Conservation (phyloP, 2,888 invertebrate genomes). For the Electrophaes corylata region DNA sequence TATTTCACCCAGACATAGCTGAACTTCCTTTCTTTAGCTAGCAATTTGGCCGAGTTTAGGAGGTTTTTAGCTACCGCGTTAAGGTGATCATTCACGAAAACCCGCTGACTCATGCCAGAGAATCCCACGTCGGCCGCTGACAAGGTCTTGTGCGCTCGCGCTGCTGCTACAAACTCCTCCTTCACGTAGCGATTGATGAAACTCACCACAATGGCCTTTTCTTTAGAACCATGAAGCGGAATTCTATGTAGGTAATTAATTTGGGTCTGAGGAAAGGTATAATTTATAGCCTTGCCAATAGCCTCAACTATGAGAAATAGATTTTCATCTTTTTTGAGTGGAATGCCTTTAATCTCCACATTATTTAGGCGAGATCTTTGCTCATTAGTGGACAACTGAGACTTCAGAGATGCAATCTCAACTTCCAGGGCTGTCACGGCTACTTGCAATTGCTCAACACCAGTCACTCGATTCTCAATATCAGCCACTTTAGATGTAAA, state of each 20-base stretch:
- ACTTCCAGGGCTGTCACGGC: constrained; percentile 18
- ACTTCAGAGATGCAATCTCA: constrained; percentile 18
- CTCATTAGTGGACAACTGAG: constrained; percentile 15
- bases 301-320: constrained; percentile 19
- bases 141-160: constrained; percentile 3
- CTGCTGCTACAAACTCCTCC: constrained; percentile 14
- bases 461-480: constrained; percentile 14
- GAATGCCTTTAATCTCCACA: constrained; percentile 37
- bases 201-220: constrained; percentile 14
- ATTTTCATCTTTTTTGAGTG: constrained; percentile 37
- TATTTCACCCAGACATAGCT: constrained; percentile 1
- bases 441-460: constrained; percentile 18
- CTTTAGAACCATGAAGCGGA: constrained; percentile 3
- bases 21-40: constrained; percentile 1
- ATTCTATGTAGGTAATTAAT: constrained; percentile 7
- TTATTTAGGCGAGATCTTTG: constrained; percentile 32
- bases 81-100: constrained; percentile 14
- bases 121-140: constrained; percentile 8
- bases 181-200: constrained; percentile 13
- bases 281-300: neutral
- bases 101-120: neutral
- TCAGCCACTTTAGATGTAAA: constrained; percentile 1
- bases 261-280: neutral
- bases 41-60: neutral
- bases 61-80: constrained; percentile 1